A percentile compares a stretch with the other conserved stretches of the same genome.
Conservation (phyloP, 2,113 vertebrate species). For the Platichthys flesus region DNA sequence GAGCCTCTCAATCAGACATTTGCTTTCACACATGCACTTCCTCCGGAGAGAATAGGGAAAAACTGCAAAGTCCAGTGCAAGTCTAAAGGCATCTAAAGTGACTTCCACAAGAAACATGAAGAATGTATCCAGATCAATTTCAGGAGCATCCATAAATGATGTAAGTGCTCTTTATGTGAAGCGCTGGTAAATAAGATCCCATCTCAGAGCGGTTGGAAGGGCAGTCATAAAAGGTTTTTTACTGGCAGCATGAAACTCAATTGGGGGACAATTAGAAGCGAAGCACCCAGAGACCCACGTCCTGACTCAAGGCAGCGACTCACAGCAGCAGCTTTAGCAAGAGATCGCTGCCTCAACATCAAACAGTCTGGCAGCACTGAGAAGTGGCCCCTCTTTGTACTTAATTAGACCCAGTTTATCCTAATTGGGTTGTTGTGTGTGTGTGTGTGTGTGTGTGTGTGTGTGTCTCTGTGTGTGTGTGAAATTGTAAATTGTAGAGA, state of each 20-base stretch:
- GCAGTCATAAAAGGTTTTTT: conserved; percentile 56
- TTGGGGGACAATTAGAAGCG: conserved; percentile 48
- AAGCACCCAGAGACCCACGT: conserved; percentile 17
- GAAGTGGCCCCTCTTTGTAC: conserved; percentile 41
- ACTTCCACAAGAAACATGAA: conserved; percentile 38
- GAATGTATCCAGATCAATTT: conserved; percentile 52
- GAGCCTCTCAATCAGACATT: too few relatives aligned
- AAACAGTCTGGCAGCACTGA: conserved; percentile 48
- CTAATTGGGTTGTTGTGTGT: conserved; percentile 31
- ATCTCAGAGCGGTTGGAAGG: conserved; percentile 36
- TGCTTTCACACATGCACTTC: too few relatives aligned
- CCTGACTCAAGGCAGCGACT: conserved; percentile 9
- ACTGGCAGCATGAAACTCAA: conserved; percentile 51
- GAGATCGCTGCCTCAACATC: conserved; percentile 51
- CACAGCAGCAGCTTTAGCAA: conserved; percentile 1
- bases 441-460: not conserved
- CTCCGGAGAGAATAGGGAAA: too few relatives aligned
- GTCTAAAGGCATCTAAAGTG: not conserved
- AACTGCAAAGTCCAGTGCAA: too few relatives aligned
- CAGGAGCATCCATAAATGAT: conserved; percentile 55
- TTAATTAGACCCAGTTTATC: conserved; percentile 61
- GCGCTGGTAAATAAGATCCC: conserved; percentile 28
- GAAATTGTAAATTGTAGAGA: conserved; percentile 17
- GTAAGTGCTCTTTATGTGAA: conserved; percentile 50
- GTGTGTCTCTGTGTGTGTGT: too few relatives aligned